Evolutionary conservation across 2,888 invertebrate genomes (phyloP), one percentile per base, ranked within the genome.

Genomic region (Acholoe squamosa): DNA sequence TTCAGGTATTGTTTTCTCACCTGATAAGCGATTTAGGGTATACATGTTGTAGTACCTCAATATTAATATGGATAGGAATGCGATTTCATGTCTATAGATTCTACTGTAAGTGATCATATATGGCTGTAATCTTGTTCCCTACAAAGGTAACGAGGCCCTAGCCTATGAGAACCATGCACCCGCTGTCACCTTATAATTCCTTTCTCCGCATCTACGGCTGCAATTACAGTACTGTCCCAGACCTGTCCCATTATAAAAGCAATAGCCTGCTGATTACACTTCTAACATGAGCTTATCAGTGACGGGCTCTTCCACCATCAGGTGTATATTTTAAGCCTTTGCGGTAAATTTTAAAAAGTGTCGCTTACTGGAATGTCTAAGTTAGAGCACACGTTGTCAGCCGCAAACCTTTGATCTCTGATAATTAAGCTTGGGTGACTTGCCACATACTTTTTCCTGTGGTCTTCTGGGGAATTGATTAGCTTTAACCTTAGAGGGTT

Each of bases 361-460:
- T 61, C 61, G 61, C 61, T 61, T n/a, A 61, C 19, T 61, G 61
- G n/a, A 61, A 61, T 61, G 22, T 61, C 71, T 28, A 80, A 43
- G n/a, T 34, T 80, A 80, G 80, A 80, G 80, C 34, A 10, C 80
- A 80, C 80, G 43, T 43, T 43, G 80, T 19, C 1, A 14, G 25
- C 43, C 25, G 43, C 80, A 80, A 22, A 10, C 43, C 80, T 80
- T 80, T 80, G 80, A 80, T 43, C 34, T 43, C 33, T 19, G 80
- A 80, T 80, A 43, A 80, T 80, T 80, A 80, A 33, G 22, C 33
- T 80, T 80, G 34, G 80, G 80, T 80, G 80, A 33, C 80, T 80
- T 80, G 80, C 43, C 43, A 43, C 16, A 12, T 3, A 34, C 19
- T 80, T 80, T 33, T 80, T 80, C 43, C 33, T 43, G 14, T 43